phyloP scores from a whole-genome alignment of 2,888 invertebrate genomes.

The Cistogaster globosa region DNA sequence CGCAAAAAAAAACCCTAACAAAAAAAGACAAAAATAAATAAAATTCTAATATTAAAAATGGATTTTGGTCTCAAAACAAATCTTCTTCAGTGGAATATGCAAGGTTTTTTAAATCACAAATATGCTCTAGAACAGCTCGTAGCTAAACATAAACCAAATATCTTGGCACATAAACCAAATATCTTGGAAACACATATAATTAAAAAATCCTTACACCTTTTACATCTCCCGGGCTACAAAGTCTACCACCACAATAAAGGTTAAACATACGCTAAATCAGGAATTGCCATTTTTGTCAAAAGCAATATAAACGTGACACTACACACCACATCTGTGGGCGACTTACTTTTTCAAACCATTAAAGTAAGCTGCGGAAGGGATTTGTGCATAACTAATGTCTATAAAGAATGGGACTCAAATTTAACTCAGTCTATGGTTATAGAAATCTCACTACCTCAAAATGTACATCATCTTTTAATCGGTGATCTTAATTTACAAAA shows the following conservation, averaged over 20 bases:
- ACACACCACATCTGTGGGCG: neutral
- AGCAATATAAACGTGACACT: slow-evolving; percentile 13
- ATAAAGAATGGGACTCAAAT: too few relatives aligned
- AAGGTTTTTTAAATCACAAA: neutral
- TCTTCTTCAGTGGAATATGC: slow-evolving; percentile 19
- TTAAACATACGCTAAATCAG: slow-evolving; percentile 17
- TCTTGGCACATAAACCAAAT: too few relatives aligned
- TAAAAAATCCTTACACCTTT: too few relatives aligned
- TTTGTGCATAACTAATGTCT: neutral
- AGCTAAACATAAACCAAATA: too few relatives aligned
- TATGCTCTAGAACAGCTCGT: too few relatives aligned
- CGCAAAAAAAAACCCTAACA: too few relatives aligned
- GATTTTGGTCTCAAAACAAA: neutral
- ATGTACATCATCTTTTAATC: too few relatives aligned
- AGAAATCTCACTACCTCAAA: too few relatives aligned
- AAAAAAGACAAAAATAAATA: too few relatives aligned
- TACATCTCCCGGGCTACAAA: too few relatives aligned
- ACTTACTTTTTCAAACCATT: slow-evolving; percentile 7
- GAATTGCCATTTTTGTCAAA: slow-evolving; percentile 1
- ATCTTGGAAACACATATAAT: too few relatives aligned
- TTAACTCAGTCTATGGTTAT: too few relatives aligned
- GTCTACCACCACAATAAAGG: neutral
- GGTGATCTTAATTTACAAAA: neutral
- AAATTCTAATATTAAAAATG: neutral
- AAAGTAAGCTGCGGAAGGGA: neutral